Base-by-base conservation (phyloP, 2,113 vertebrate species). In the Halichoerus grypus region DNA sequence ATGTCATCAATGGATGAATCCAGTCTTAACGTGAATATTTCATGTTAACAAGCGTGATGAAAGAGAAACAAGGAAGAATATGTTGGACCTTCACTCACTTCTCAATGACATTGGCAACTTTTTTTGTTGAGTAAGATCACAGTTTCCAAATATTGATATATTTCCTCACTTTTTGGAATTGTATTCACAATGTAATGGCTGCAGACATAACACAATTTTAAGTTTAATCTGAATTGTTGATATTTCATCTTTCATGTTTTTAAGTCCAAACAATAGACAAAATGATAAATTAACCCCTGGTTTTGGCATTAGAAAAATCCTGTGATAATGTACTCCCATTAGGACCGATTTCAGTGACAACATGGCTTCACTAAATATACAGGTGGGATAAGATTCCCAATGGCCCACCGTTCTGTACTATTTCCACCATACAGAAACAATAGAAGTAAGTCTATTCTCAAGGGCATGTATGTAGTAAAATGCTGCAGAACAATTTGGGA, bases 61-160 rank as follows among this genome's bases (percentile, higher is more conserved):
- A n/a, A 53, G 33, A 19, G 59, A 39, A 28, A 21, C 1, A 6
- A 6, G 14, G 1, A 16, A 3, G 19, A 7, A 1, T 18, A 9
- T 10, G 10, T 57, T 3, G 0, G 33, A 71, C 28, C 0, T 21
- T 69, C 7, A 74, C 19, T 59, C 7, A 0, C 8, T 91, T 65
- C 33, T 59, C 49, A 42, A 22, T 42, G 57, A 42, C 4, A 26
- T 22, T 5, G 67, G 3, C 10, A n/a, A 69, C 7, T 65, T 57
- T 65, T 11, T 74, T 61, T 77, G 8, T 57, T 71, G 33, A 77
- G 28, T 61, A n/a, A 67, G 49, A 26, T 59, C 61, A 10, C 31
- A 28, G 2, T 46, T 92, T 22, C 55, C 55, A 21, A 71, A 61
- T 79, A 88, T 31, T 22, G 10, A 26, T 49, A 57, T 36, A 77